Evolutionary conservation across 2,888 invertebrate genomes (phyloP).

Genomic region (Drosophila infuscata): DNA sequence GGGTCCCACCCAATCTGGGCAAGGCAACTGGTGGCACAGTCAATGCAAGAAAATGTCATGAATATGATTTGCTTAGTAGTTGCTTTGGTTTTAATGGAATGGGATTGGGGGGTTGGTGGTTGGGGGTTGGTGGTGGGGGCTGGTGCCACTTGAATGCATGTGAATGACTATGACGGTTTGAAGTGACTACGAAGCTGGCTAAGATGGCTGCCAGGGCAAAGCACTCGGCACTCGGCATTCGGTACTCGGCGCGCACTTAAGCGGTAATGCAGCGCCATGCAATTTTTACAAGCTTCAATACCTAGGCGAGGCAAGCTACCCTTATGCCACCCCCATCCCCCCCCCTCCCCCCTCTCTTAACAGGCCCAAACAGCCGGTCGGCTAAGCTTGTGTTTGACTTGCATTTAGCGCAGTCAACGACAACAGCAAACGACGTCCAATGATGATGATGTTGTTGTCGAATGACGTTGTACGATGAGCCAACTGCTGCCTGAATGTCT

Average conservation of each 20-base stretch:
- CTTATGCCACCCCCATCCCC: conserved; percentile 13
- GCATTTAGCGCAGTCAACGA: conserved; percentile 73
- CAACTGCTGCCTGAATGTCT: conserved; percentile 6
- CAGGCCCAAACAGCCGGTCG: neutral
- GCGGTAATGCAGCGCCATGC: conserved; percentile 77
- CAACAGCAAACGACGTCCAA: conserved; percentile 27
- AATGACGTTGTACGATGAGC: conserved; percentile 19
- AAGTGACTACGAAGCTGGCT: conserved; percentile 68
- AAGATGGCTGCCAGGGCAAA: conserved; percentile 67
- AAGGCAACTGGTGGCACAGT: conserved; percentile 61
- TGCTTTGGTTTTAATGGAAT: conserved; percentile 9
- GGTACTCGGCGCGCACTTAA: conserved; percentile 64
- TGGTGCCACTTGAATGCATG: conserved; percentile 71
- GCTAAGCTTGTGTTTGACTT: conserved; percentile 72
- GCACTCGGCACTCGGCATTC: conserved; percentile 40
- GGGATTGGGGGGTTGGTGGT: neutral
- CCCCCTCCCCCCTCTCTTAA: neutral
- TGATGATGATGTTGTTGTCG: conserved; percentile 24
- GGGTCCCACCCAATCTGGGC: conserved; percentile 5
- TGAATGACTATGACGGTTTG: conserved; percentile 71
- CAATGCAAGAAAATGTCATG: conserved; percentile 79
- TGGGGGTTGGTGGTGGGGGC: neutral
- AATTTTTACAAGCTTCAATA: conserved; percentile 80
- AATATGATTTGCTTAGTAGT: conserved; percentile 70
- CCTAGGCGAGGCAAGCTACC: conserved; percentile 56